These are phyloP conservation scores for Pedetes capensis DNA, from an alignment of 2,113 vertebrate species.

Conservation along the genomic window DNA sequence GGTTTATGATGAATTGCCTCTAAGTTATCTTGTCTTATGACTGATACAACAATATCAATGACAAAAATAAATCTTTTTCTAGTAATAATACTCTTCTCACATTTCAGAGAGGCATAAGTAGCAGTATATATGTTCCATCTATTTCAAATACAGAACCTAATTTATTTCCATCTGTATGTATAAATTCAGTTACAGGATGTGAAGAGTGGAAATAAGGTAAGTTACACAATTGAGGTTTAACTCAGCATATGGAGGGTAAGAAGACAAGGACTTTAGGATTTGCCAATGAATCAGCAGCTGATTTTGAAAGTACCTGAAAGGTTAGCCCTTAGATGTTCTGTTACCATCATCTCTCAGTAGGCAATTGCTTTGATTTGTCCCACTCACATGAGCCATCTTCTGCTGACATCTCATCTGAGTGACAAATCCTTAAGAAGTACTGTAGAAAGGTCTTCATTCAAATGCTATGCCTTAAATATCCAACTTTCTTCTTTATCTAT, in stretches of 20 bases:
- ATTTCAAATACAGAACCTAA: neutral
- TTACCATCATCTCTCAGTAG: neutral
- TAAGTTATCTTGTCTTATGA: conserved; percentile 36
- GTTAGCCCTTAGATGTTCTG: neutral
- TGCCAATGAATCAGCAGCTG: neutral
- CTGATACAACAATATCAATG: neutral
- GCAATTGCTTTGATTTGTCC: neutral
- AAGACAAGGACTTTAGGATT: neutral
- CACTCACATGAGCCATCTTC: neutral
- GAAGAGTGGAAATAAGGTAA: neutral
- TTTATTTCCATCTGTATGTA: neutral
- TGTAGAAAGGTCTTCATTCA: neutral
- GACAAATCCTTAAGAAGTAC: neutral
- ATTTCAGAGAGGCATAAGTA: neutral
- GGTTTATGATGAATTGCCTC: neutral
- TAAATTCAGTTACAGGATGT: neutral
- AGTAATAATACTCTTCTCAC: neutral
- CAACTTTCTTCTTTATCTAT: neutral
- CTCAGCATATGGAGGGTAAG: neutral
- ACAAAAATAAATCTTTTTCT: conserved; percentile 7
- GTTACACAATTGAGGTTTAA: neutral
- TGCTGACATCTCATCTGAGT: neutral
- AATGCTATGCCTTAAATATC: neutral
- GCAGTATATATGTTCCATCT: neutral
- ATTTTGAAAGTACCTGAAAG: neutral